A percentile compares a stretch with the other conserved stretches of the same genome.
phyloP scores from a whole-genome alignment of 2,113 vertebrate genomes.

The Merops nubicus region DNA sequence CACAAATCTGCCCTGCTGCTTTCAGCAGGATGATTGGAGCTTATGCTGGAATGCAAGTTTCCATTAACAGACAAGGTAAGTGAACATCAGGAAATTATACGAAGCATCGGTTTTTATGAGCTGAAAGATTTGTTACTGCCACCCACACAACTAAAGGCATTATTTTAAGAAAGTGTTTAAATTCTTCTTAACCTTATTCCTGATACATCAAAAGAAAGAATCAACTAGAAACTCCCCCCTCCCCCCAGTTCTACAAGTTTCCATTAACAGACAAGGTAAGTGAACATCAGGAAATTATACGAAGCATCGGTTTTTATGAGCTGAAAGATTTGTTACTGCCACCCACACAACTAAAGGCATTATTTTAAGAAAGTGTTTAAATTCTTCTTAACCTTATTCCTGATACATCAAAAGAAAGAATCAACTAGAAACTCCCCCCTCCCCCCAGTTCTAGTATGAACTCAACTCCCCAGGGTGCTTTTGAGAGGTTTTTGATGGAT shows the following conservation, averaged over 20 bases:
- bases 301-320: slow-evolving; percentile 13
- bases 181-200: not conserved
- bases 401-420: not conserved
- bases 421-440: not conserved
- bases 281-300: not conserved
- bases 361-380: slow-evolving; percentile 34
- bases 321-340: slow-evolving; percentile 29
- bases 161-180: slow-evolving; percentile 34
- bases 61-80: slow-evolving; percentile 16
- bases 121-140: slow-evolving; percentile 29
- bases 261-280: slow-evolving; percentile 16
- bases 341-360: not conserved
- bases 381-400: not conserved
- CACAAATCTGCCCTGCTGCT: not conserved
- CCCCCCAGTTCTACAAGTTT: not conserved
- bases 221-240: not conserved
- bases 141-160: not conserved
- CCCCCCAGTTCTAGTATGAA: not conserved
- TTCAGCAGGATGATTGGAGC: not conserved
- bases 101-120: slow-evolving; percentile 13
- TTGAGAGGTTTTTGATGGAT: not conserved
- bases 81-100: not conserved
- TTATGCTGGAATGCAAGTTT: not conserved
- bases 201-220: not conserved
- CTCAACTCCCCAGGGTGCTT: not conserved